Evolutionary conservation across 2,888 invertebrate species (phyloP).

Genomic region (Eristalis pertinax): DNA sequence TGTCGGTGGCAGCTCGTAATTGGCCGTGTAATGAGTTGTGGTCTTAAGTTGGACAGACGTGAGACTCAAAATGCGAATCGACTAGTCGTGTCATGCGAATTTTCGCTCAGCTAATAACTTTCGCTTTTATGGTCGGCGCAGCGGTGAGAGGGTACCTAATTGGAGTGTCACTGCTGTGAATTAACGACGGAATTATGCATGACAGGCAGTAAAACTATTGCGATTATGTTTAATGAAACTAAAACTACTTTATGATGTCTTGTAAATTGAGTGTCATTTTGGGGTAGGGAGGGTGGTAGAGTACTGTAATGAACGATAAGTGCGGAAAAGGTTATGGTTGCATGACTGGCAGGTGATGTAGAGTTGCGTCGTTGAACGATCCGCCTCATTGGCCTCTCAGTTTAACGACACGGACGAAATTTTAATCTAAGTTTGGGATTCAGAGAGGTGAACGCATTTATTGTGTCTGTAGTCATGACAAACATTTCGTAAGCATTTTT

Average conservation of each 20-base stretch:
- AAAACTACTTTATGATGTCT: neutral
- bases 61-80: neutral
- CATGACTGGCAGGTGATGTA: neutral
- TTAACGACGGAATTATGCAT: neutral
- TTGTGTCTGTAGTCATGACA: too few relatives aligned
- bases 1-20: slow-evolving; percentile 27
- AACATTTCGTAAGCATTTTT: too few relatives aligned
- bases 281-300: neutral
- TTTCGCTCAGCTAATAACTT: slow-evolving; percentile 3
- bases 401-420: too few relatives aligned
- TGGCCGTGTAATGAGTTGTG: slow-evolving; percentile 18
- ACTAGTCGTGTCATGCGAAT: neutral
- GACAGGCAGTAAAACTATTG: neutral
- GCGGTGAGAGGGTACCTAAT: neutral
- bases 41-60: neutral
- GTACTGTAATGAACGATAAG: neutral
- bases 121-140: slow-evolving; percentile 11
- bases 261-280: neutral
- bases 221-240: neutral
- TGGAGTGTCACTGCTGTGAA: neutral
- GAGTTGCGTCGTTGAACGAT: too few relatives aligned
- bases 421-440: too few relatives aligned
- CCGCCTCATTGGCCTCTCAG: too few relatives aligned
- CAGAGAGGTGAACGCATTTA: too few relatives aligned
- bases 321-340: neutral